Evolutionary conservation across 2,888 invertebrate genomes (phyloP).

Genomic region (Marronus borbonicus): DNA sequence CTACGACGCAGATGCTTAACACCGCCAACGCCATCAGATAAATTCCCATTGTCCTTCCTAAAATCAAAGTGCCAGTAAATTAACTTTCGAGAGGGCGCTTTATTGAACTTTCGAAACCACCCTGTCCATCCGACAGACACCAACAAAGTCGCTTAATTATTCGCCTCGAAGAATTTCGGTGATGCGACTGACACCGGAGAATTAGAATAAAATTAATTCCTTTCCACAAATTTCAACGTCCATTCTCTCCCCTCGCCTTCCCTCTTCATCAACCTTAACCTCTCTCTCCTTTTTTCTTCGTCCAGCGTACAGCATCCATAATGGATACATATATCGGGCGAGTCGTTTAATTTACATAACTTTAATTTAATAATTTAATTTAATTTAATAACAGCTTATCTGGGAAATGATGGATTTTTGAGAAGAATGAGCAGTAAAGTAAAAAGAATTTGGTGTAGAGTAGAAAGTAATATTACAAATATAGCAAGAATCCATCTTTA

Average conservation of each 20-base stretch:
- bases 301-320: background rate
- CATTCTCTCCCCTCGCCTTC: background rate
- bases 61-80: slow-evolving; percentile 1
- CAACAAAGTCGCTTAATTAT: slow-evolving; percentile 31
- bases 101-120: background rate
- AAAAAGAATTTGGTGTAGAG: no score
- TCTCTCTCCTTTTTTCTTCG: background rate
- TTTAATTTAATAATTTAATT: no score
- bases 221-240: slow-evolving; percentile 18
- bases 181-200: background rate
- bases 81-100: slow-evolving; percentile 10
- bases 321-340: background rate
- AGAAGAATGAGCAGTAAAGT: no score
- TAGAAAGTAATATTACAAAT: no score
- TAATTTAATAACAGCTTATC: no score
- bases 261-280: background rate
- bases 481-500: no score
- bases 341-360: no score
- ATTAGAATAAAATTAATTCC: slow-evolving; percentile 26
- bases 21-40: background rate
- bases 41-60: background rate
- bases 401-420: no score
- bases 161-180: slow-evolving; percentile 12
- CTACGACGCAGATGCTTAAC: background rate
- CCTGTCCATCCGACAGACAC: background rate